Conservation (phyloP, 2,113 vertebrate genomes). For the Fulmarus glacialis region DNA sequence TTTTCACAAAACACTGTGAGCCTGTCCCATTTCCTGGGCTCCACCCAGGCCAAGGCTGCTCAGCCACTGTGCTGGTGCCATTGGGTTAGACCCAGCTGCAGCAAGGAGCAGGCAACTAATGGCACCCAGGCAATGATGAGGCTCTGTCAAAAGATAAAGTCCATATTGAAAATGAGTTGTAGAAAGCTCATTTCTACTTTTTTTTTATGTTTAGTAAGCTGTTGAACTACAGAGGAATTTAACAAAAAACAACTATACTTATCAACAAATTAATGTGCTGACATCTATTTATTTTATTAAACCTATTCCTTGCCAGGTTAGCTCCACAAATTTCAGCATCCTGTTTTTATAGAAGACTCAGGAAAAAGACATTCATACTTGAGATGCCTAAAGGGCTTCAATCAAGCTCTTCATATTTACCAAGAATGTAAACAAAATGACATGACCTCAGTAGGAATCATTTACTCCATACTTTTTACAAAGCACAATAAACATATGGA, state of each 20-base stretch:
- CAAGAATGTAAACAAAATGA: conserved; percentile 72
- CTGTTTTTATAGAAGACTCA: conserved; percentile 43
- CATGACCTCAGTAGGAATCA: conserved; percentile 53
- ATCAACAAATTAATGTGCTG: not conserved
- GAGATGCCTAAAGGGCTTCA: conserved; percentile 50
- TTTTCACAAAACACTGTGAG: not conserved
- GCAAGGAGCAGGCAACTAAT: not conserved
- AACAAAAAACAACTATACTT: not conserved
- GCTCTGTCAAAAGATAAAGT: not conserved
- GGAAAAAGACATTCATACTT: conserved; percentile 53
- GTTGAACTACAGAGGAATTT: not conserved
- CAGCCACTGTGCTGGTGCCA: not conserved
- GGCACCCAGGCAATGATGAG: not conserved
- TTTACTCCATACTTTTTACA: conserved; percentile 51
- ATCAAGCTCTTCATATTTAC: conserved; percentile 56
- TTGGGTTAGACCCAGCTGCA: not conserved
- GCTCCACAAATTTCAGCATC: conserved; percentile 5
- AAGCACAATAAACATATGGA: conserved; percentile 66
- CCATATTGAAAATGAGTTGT: not conserved
- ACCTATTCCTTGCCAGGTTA: conserved; percentile 17
- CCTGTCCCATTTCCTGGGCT: not conserved
- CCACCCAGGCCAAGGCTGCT: not conserved
- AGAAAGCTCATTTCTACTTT: not conserved
- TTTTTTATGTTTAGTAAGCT: not conserved
- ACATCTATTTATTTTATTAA: conserved; percentile 15